phyloP scores from a whole-genome alignment of 2,113 vertebrate genomes.

The Pitta sordida region DNA sequence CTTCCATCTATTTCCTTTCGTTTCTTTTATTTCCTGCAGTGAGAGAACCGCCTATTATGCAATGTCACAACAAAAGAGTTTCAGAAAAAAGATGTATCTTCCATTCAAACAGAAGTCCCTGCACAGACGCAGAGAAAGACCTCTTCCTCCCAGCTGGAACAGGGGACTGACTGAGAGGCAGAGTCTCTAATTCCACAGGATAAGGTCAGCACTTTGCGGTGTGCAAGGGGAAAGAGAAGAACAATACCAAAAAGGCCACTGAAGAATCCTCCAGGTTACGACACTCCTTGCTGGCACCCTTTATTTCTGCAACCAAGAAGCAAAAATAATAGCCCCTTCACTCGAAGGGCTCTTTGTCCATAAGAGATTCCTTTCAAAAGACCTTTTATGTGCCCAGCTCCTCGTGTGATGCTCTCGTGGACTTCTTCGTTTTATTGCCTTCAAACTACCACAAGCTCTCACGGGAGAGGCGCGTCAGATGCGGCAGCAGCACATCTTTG shows the following conservation, averaged over 20 bases:
- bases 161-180: background rate
- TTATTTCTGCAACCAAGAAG: constrained; percentile 17
- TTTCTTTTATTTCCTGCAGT: constrained; percentile 50
- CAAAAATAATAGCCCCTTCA: constrained; percentile 27
- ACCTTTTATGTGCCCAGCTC: background rate
- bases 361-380: constrained; percentile 13
- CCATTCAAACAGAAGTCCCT: constrained; percentile 16
- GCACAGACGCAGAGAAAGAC: background rate
- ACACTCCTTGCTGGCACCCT: constrained; percentile 30
- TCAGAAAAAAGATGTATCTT: constrained; percentile 45
- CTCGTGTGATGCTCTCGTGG: constrained; percentile 6
- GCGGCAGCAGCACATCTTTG: background rate
- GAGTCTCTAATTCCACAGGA: constrained; percentile 37
- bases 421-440: constrained; percentile 38
- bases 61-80: constrained; percentile 58
- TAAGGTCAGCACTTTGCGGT: constrained; percentile 48
- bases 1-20: constrained; percentile 30
- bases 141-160: constrained; percentile 57
- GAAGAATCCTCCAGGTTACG: constrained; percentile 29
- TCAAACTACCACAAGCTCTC: constrained; percentile 19
- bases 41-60: constrained; percentile 35
- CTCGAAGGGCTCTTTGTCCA: constrained; percentile 11
- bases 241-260: constrained; percentile 29
- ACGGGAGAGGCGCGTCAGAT: background rate
- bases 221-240: background rate